Evolutionary conservation across 2,797 vertebrate species (phyloP).

Genomic region (Anniella stebbinsi): DNA sequence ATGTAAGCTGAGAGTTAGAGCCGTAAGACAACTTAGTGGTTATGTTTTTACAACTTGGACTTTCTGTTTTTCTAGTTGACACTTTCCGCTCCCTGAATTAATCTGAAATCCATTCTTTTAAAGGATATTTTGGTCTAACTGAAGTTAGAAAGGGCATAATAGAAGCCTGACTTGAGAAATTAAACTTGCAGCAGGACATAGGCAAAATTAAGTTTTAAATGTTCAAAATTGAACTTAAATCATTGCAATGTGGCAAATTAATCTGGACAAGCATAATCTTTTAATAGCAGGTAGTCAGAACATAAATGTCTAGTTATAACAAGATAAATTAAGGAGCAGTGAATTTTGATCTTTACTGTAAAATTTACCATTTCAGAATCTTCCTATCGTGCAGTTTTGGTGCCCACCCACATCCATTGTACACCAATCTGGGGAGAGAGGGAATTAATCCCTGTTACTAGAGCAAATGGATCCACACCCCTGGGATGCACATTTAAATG

Average conservation of each 20-base stretch:
- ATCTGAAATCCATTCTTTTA: background rate
- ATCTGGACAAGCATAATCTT: background rate
- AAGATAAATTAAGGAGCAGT: background rate
- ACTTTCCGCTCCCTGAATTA: background rate
- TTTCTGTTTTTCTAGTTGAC: background rate
- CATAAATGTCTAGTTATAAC: background rate
- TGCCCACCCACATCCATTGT: too few species aligned
- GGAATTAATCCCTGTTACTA: background rate
- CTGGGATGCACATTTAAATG: background rate
- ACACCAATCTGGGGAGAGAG: background rate
- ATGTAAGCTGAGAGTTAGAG: background rate
- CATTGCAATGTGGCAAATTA: constrained; percentile 29
- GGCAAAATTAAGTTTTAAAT: background rate
- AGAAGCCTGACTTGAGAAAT: constrained; percentile 5
- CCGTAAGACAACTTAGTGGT: background rate
- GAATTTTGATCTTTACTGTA: background rate
- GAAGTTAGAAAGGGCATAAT: constrained; percentile 4
- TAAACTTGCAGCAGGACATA: background rate
- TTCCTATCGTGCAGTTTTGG: background rate
- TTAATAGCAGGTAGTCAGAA: background rate
- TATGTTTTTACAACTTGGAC: background rate
- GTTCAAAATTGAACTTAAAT: background rate
- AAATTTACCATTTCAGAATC: background rate
- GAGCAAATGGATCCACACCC: background rate
- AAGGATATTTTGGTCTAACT: constrained; percentile 12